These are phyloP conservation scores for Diprion similis DNA, from an alignment of 1,140 invertebrate species.

Conservation along the genomic window DNA sequence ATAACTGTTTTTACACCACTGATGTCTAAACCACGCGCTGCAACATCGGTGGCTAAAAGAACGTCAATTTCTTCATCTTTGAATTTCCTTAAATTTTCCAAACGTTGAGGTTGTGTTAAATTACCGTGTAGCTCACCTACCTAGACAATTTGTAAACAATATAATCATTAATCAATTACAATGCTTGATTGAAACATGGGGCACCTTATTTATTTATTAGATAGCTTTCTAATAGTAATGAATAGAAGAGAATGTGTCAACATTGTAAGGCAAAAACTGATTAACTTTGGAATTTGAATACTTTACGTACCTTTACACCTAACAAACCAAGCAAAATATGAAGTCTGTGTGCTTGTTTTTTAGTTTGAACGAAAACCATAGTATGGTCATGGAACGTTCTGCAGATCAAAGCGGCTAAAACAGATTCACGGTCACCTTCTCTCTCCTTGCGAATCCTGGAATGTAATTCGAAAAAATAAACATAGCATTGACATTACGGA, in stretches of 20 bases:
- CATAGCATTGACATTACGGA: background rate
- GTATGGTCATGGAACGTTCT: conserved; percentile 91
- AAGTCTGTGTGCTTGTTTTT: conserved; percentile 90
- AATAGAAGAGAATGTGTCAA: background rate
- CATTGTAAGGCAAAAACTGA: background rate
- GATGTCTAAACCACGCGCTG: conserved; percentile 96
- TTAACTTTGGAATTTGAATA: background rate
- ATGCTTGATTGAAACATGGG: conserved; percentile 5
- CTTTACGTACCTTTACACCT: conserved; percentile 70
- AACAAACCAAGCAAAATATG: conserved; percentile 91
- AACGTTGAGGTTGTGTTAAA: conserved; percentile 88
- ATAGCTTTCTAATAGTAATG: conserved; percentile 17
- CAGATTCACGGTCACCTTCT: conserved; percentile 90
- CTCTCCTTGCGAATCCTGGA: conserved; percentile 74
- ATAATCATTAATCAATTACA: conserved; percentile 17
- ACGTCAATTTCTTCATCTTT: conserved; percentile 90
- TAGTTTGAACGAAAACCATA: conserved; percentile 97
- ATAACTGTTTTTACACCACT: conserved; percentile 95
- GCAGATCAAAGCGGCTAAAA: conserved; percentile 89
- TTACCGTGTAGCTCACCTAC: conserved; percentile 96
- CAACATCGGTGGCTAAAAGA: conserved; percentile 94
- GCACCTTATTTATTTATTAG: background rate
- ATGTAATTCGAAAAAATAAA: conserved; percentile 15
- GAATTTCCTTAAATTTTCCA: conserved; percentile 89
- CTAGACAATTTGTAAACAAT: conserved; percentile 50